These are phyloP conservation scores for Pocillopora damicornis DNA, from an alignment of 64 coral and sea anemone species.

Conservation along the genomic window DNA sequence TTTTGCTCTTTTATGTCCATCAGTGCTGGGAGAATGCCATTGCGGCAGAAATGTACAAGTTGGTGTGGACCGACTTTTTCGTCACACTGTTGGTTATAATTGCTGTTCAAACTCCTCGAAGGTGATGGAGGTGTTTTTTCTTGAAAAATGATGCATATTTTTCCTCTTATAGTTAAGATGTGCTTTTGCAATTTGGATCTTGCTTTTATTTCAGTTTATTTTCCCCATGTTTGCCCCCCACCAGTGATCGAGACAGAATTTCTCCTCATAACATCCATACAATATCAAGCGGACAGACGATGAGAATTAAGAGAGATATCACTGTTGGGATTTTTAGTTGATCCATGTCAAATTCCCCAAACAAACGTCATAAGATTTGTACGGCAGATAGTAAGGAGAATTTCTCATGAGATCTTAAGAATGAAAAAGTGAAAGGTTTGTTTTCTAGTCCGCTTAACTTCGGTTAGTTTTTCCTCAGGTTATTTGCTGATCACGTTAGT, in stretches of 20 bases:
- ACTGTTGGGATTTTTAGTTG: no score
- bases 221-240: neutral
- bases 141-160: neutral
- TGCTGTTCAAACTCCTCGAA: constrained; percentile 65
- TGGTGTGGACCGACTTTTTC: constrained; percentile 87
- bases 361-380: no score
- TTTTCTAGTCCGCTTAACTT: neutral
- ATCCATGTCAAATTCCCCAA: no score
- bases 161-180: neutral
- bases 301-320: no score
- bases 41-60: constrained; percentile 86
- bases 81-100: constrained; percentile 52
- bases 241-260: no score
- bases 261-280: no score
- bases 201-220: neutral
- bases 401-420: no score
- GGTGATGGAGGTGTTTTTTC: constrained; percentile 12
- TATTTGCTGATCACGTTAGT: constrained; percentile 60
- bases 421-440: neutral
- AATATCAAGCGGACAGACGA: no score
- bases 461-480: constrained; percentile 31
- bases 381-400: no score
- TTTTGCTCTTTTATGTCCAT: neutral
- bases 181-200: neutral
- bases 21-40: constrained; percentile 96